Evolutionary conservation across 2,888 invertebrate genomes (phyloP).

Genomic region (Drosophila seclusa): DNA sequence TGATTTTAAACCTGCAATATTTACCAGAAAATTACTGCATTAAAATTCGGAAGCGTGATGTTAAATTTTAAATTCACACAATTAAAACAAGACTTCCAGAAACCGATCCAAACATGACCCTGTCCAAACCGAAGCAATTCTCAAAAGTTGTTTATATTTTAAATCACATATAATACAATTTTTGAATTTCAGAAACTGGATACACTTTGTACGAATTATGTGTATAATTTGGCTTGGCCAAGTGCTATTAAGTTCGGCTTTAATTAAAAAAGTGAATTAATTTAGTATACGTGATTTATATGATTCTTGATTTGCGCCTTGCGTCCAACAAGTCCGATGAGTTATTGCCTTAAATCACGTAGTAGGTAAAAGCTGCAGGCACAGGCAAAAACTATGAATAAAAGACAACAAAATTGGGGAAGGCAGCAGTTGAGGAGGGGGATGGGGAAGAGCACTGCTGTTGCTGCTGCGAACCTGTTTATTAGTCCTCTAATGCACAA

Average conservation of each 20-base stretch:
- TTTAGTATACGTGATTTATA: slow-evolving; percentile 77
- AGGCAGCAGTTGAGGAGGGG: slow-evolving; percentile 16
- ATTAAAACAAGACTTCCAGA: background rate
- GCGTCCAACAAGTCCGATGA: slow-evolving; percentile 74
- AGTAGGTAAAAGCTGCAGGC: slow-evolving; percentile 78
- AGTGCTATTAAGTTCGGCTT: slow-evolving; percentile 32
- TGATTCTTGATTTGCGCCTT: slow-evolving; percentile 72
- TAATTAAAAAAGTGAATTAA: slow-evolving; percentile 78
- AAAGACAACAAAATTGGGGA: slow-evolving; percentile 24
- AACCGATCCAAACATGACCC: background rate
- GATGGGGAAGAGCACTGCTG: slow-evolving; percentile 14
- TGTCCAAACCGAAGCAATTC: background rate
- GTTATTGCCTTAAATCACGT: slow-evolving; percentile 83
- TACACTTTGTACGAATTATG: slow-evolving; percentile 3
- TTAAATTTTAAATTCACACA: background rate
- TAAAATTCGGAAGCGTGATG: background rate
- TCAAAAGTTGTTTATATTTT: background rate
- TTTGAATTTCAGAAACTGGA: background rate
- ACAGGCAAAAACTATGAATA: slow-evolving; percentile 63
- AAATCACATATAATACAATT: slow-evolving; percentile 5
- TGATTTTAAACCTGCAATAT: slow-evolving; percentile 31
- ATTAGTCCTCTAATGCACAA: slow-evolving; percentile 84
- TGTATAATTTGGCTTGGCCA: slow-evolving; percentile 32
- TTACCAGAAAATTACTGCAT: too few relatives aligned
- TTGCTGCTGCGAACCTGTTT: slow-evolving; percentile 82